Base-by-base conservation (phyloP, 2,113 vertebrate genomes). In the Nothocercus nigrocapillus region DNA sequence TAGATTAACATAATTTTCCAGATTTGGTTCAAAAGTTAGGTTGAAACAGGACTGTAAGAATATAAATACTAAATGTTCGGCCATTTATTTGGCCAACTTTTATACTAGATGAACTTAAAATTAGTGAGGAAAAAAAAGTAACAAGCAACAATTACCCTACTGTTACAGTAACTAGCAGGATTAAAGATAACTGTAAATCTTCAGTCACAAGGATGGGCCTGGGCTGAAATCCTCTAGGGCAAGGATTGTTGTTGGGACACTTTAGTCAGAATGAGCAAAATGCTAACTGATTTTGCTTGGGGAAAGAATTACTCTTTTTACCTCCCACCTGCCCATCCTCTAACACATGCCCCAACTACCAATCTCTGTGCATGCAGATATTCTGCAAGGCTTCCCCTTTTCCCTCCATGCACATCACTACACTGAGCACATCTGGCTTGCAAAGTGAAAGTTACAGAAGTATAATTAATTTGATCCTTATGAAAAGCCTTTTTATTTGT, bases 351-450 rank as follows among this genome's bases (percentile, higher is more conserved):
- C 3, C 45, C 3, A 4, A 2, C 7, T 62, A 30, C 22, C 32
- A 9, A 49, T 25, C 19, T 38, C 82, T 30, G 36, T 1, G 7
- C 32, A 44, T 0, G 2, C 1, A 40, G 6, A 4, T 24, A 61
- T 56, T 73, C 44, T 66, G 28, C 18, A 12, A 2, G 4, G 59
- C 12, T 38, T 45, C 49, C 27, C 69, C 7, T 30, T 56, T 8
- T 9, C 18, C 40, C 44, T 44, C 9, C 7, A 11, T 28, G 24
- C 20, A 6, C 45, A 19, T 11, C 28, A 20, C 21, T 4, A 15
- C 16, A 85, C 11, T 1, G 2, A 12, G 8, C 32, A 3, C 6
- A 7, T 66, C 27, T 27, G 78, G 62, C 28, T 13, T 42, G 47
- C 51, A 25, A 92, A 83, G 80, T 17, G 19, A 34, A 70, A 88